Base-by-base conservation (phyloP, 1,140 invertebrate species). In the Psilanteris sp. region DNA sequence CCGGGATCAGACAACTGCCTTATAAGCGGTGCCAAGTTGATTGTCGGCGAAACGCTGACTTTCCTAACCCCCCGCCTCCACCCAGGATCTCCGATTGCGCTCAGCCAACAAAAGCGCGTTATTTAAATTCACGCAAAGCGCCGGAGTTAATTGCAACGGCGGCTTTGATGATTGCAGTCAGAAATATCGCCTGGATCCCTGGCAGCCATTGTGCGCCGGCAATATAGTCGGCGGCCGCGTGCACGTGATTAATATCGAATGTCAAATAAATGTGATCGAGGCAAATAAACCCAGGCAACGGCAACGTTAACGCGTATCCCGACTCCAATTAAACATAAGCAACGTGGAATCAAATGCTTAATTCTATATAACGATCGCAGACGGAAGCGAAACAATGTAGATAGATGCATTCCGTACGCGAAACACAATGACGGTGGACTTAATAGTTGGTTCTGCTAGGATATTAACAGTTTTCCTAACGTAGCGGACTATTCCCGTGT, bases 381-480 rank as follows among this genome's bases (percentile, higher is more conserved):
- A 46, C 43, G 29, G 26, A 10, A 22, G 48, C 9, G 9, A 36
- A 73, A 64, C 39, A 73, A 73, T 64, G 39, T 9, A 13, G 26
- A 62, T 57, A 61, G 46, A 64, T 61, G 57, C 68, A 55, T 71
- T 61, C 39, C 54, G 8, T 39, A 32, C 32, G 18, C 39, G 64
- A 24, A 31, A 11, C 37, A 55, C 46, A 55, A 55, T 46, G 57
- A 72, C 50, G 57, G 32, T 57, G 34, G 5, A 43, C 29, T 72
- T 72, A 57, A 57, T 57, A 62, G 68, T 72, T 64, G 20, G 57
- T 64, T 72, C 24, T 54, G 29, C 32, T 9, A n/a, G 48, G 48
- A 48, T 72, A 64, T 72, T 55, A 72, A 72, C 68, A 64, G 68
- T 62, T 72, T 72, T 62, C 55, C 57, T 72, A 72, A 72, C 48